Base-by-base conservation (phyloP, 1,140 invertebrate genomes). In the Zeugodacus cucurbitae region DNA sequence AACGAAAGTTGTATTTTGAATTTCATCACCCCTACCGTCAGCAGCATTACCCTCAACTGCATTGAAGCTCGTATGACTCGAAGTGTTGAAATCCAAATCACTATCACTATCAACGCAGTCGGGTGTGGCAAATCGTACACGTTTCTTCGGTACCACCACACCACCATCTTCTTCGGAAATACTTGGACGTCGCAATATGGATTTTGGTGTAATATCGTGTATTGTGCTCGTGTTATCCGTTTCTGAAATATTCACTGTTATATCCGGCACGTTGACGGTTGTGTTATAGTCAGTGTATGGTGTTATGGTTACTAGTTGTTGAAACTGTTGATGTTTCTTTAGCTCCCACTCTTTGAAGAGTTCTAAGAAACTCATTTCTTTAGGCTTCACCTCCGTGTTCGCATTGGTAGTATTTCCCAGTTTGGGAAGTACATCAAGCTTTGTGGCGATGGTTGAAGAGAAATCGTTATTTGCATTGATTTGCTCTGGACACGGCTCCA, bases 331-430 rank as follows among this genome's bases (percentile, higher is more conserved):
- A 29, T 82, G 74, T 48, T 34, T 82, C 41, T 54, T 29, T 48
- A 34, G 7, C 44, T 48, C 74, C 74, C 74, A 82, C 34, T 82
- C 74, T 11, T 82, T 82, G 41, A 82, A 82, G 29, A 82, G 74
- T 3, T 82, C 74, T 26, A 82, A n/a, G 41, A 82, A 82, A 37
- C 41, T 82, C 7, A 48, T n/a, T 48, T 82, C 41, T 29, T 82
- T 82, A 10, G 14, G 74, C n/a, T 48, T 22, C 10, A 4, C n/a
- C 26, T 34, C 11, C 6, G 22, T 11, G 44, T 17, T 54, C 6
- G 74, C 74, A 82, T 82, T 82, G 37, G 4, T 29, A 41, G 20
- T 20, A 26, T 82, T 82, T 82, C 41, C 74, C 41, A 48, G 2
- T 8, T 14, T 82, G 22, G 41, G n/a, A 82, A 82, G 26, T 54